phyloP scores from a whole-genome alignment of 2,888 invertebrate species.

The Melinopterus prodromus region DNA sequence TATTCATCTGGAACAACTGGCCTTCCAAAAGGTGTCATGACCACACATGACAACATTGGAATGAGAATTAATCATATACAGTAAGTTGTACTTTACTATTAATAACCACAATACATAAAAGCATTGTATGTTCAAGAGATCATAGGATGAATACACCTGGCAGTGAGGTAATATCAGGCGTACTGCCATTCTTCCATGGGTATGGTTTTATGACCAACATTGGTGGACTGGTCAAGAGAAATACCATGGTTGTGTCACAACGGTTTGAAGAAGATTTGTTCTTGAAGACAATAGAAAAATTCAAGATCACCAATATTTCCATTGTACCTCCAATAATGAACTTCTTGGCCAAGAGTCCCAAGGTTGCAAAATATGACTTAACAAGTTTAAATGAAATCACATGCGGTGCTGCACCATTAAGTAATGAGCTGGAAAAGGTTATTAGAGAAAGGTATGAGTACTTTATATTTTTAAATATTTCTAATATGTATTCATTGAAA shows the following conservation, averaged over 20 bases:
- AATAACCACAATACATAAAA: neutral
- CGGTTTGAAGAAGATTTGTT: conserved; percentile 75
- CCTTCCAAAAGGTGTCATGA: conserved; percentile 78
- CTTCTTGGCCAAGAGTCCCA: conserved; percentile 62
- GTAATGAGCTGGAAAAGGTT: conserved; percentile 25
- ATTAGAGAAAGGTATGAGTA: conserved; percentile 22
- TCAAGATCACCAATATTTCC: conserved; percentile 47
- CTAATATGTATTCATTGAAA: neutral
- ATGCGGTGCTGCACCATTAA: conserved; percentile 61
- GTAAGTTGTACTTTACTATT: conserved; percentile 27
- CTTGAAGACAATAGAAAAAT: conserved; percentile 71
- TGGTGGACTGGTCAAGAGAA: conserved; percentile 41
- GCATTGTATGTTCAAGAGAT: conserved; percentile 28
- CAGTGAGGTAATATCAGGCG: conserved; percentile 39
- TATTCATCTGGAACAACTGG: conserved; percentile 86
- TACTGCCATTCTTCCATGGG: conserved; percentile 50
- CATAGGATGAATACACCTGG: conserved; percentile 24
- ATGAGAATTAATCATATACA: conserved; percentile 44
- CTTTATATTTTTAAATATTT: neutral
- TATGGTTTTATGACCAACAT: conserved; percentile 48
- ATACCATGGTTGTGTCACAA: conserved; percentile 52
- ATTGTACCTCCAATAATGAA: conserved; percentile 64
- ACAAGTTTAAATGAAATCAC: conserved; percentile 56
- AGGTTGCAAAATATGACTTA: conserved; percentile 60
- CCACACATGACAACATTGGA: conserved; percentile 73